Percentiles rank a stretch among this genome's conserved stretches.
Evolutionary conservation across 1,140 invertebrate genomes (phyloP).

Genomic region (Ceratina japonica): DNA sequence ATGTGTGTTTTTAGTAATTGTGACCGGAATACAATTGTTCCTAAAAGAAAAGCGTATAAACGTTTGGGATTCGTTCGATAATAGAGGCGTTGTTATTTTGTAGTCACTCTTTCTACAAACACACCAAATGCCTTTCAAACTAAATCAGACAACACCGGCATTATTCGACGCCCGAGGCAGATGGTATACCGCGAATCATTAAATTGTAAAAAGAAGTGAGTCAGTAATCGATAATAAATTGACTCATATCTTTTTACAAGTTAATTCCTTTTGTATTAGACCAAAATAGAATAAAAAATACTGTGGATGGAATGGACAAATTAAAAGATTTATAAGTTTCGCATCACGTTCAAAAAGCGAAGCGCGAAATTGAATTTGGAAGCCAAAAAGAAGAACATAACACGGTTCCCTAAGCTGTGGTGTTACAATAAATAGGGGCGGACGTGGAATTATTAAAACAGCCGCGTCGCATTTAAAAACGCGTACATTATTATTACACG

Average conservation of each 20-base stretch:
- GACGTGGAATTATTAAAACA: constrained; percentile 21
- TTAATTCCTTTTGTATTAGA: not conserved
- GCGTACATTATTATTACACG: constrained; percentile 42
- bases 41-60: not conserved
- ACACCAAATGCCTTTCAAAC: not conserved
- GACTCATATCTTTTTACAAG: not conserved
- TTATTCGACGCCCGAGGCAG: not conserved
- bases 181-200: constrained; percentile 24
- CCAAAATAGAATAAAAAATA: not conserved
- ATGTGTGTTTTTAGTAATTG: too few relatives aligned
- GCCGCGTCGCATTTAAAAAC: constrained; percentile 14
- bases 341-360: too few relatives aligned
- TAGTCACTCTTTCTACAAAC: constrained; percentile 15
- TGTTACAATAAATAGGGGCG: not conserved
- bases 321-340: too few relatives aligned
- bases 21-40: too few relatives aligned
- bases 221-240: not conserved
- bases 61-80: not conserved
- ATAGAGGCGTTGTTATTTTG: constrained; percentile 18
- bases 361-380: too few relatives aligned
- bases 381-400: too few relatives aligned
- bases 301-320: too few relatives aligned
- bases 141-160: constrained; percentile 7
- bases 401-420: too few relatives aligned
- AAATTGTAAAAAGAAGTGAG: constrained; percentile 6